Base-by-base conservation (phyloP, 2,797 vertebrate species). In the Melanotaenia boesemani region DNA sequence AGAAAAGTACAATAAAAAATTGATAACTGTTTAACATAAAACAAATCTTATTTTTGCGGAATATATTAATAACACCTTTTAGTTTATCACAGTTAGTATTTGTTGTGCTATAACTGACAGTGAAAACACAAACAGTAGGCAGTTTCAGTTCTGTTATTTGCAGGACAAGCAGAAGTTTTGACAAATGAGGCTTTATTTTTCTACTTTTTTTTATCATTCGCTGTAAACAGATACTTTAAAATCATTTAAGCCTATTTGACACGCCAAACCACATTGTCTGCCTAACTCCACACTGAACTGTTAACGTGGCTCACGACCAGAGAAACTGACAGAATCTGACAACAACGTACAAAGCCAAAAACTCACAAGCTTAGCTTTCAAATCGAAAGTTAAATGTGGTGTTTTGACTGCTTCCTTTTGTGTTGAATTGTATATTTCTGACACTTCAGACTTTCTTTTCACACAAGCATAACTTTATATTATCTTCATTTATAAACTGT, bases 321-420 rank as follows among this genome's bases (percentile, higher is more conserved):
- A 18, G 0, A 20, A 63, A 58, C 28, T 63, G 71, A 63, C 55
- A 64, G 16, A 54, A 6, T 0, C 2, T 8, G 44, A 15, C 61
- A 1, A 71, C 67, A 76, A 81, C 76, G 74, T 62, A 48, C 13
- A 57, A 3, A 1, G 59, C 36, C 72, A 37, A 0, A 22, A 67
- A 26, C 41, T 32, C 55, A 58, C 70, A 81, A 10, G 72, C 22
- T 20, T 16, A 3, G 11, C 20, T 62, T 30, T 64, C 37, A 39
- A 4, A 55, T 18, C 28, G 55, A 32, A 57, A 32, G 28, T 8
- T 16, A 57, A 57, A 16, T 5, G 15, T 57, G 2, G 52, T 26
- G 8, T 54, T 54, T 54, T 15, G 24, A 26, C 52, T 26, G 1
- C 4, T 16, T 39, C 1, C 10, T 28, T 5, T 52, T 16, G 3